Percentiles rank a stretch among this genome's conserved stretches.
Conservation (phyloP, 2,797 vertebrate species). For the Sebastes taczanowskii region DNA sequence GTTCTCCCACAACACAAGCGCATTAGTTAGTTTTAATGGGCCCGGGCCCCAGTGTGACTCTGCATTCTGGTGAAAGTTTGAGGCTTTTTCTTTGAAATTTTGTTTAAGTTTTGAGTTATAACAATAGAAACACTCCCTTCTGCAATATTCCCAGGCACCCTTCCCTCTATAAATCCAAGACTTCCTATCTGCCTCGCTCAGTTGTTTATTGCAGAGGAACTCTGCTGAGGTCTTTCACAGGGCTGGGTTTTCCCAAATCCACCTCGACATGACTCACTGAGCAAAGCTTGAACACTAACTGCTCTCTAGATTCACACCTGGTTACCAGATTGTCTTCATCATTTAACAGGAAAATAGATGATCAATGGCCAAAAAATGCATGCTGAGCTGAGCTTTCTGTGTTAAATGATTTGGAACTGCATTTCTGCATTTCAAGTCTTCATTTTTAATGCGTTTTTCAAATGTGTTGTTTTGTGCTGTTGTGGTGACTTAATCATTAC, state of each 20-base stretch:
- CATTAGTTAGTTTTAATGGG: constrained; percentile 46
- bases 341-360: not conserved
- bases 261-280: not conserved
- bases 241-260: constrained; percentile 27
- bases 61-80: constrained; percentile 32
- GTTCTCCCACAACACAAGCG: constrained; percentile 8
- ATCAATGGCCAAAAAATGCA: not conserved
- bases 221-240: constrained; percentile 27
- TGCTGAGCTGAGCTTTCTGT: not conserved
- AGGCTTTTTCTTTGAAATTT: constrained; percentile 49
- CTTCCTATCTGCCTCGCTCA: constrained; percentile 29
- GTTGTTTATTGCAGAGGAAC: constrained; percentile 32
- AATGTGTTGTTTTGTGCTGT: not conserved
- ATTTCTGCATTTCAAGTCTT: not conserved
- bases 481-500: not conserved
- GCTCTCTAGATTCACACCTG: not conserved
- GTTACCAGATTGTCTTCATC: not conserved
- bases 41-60: constrained; percentile 16
- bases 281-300: not conserved
- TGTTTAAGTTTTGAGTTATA: constrained; percentile 3
- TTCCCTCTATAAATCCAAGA: constrained; percentile 48
- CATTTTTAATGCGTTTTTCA: not conserved
- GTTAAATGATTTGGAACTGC: not conserved
- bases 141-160: constrained; percentile 41
- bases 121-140: constrained; percentile 48